Evolutionary conservation across 2,113 vertebrate species (phyloP), one percentile per base, ranked within the genome.

Genomic region (Phodopus roborovskii): DNA sequence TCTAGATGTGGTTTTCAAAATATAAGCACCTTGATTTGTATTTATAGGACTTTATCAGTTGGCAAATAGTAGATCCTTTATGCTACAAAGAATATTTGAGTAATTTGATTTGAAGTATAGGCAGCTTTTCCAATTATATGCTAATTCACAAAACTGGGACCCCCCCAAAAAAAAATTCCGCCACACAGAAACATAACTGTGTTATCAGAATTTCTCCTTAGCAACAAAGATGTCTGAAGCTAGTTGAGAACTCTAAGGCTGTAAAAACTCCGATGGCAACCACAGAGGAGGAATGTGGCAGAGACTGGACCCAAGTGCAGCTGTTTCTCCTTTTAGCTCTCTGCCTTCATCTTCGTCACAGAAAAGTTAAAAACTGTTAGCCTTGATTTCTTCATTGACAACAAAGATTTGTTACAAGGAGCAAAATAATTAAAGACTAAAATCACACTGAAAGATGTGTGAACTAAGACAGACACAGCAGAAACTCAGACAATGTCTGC

Each of bases 401-500:
- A 45, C 36, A 82, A 17, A 91, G 56, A 42, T 20, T 64, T 92
- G 60, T 83, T 77, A 77, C 7, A 58, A 74, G 15, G 28, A 92
- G 3, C 9, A 95, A 94, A 88, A 58, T 88, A 66, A 96, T 81
- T 36, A 77, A 84, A 83, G n/a, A 78, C 79, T 58, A 45, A 84
- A 85, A 79, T 2, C 36, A 84, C 19, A 62, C 48, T 42, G 39
- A 50, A 71, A 39, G 19, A 75, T 30, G 45, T 12, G 4, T 88
- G 42, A 92, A 85, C 56, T 70, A 62, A 71, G 24, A 73, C 11
- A 84, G 56, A 36, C 16, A 15, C 73, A 7, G 53, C 74, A 92
- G 16, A 87, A 92, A 39, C 26, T 50, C 74, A 86, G 45, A 56
- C 11, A 3, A 33, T 58, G 4, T 71, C 45, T 3, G 16, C 66